Percentiles rank a stretch among this genome's conserved stretches.
Evolutionary conservation across 2,888 invertebrate genomes (phyloP).

Genomic region (Drosophila maculinotata): DNA sequence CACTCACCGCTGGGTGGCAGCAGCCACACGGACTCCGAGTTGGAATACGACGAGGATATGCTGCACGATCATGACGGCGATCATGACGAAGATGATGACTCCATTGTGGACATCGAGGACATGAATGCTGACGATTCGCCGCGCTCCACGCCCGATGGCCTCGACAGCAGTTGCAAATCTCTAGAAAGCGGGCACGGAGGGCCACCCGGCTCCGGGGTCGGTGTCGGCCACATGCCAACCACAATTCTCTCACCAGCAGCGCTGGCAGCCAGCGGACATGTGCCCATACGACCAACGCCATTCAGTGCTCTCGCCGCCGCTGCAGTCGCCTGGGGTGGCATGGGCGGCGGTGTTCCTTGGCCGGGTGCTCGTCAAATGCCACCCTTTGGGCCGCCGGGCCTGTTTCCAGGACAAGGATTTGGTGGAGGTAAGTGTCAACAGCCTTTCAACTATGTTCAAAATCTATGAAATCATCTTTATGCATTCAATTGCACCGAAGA

Average conservation of each 20-base stretch:
- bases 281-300: constrained; percentile 91
- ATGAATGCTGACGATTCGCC: constrained; percentile 86
- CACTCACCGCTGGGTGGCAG: constrained; percentile 84
- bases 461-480: not conserved
- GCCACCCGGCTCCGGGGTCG: constrained; percentile 40
- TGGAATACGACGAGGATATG: constrained; percentile 84
- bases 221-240: constrained; percentile 68
- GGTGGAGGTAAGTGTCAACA: constrained; percentile 85
- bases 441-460: not conserved
- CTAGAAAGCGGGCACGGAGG: constrained; percentile 72
- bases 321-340: constrained; percentile 88
- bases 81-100: constrained; percentile 86
- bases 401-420: constrained; percentile 89
- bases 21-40: constrained; percentile 84
- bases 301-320: constrained; percentile 91
- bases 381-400: constrained; percentile 87
- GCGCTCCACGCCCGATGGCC: constrained; percentile 84
- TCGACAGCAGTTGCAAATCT: constrained; percentile 84
- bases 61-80: constrained; percentile 75
- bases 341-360: constrained; percentile 86
- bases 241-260: constrained; percentile 83
- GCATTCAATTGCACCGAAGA: no score
- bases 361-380: constrained; percentile 88
- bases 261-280: constrained; percentile 85
- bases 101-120: constrained; percentile 93